A percentile compares a stretch with the other conserved stretches of the same genome.
phyloP scores from a whole-genome alignment of 2,113 vertebrate genomes.

The Calyptomena viridis region DNA sequence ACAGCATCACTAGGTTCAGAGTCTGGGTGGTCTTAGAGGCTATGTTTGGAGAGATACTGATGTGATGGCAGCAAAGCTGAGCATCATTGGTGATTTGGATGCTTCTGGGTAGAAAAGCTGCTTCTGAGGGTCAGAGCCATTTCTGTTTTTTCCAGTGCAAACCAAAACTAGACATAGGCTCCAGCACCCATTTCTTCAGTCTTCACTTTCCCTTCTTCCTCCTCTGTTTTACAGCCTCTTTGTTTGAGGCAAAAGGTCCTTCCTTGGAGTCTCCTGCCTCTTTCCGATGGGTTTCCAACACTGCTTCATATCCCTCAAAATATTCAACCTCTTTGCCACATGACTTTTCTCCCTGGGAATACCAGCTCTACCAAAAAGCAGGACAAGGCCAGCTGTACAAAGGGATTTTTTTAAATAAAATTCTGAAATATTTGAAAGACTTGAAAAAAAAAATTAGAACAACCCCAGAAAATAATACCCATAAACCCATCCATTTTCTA shows the following conservation, averaged over 20 bases:
- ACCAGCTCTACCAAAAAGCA: not conserved
- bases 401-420: not conserved
- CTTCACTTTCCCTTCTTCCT: not conserved
- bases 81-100: accelerated
- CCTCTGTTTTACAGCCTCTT: not conserved
- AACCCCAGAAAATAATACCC: not conserved
- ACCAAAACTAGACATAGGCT: not conserved
- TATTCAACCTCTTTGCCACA: not conserved
- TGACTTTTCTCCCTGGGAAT: not conserved
- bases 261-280: not conserved
- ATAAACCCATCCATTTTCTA: not conserved
- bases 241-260: not conserved
- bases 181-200: not conserved
- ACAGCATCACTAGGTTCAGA: not conserved
- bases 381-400: not conserved
- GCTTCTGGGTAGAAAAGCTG: not conserved
- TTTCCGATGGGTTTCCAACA: not conserved
- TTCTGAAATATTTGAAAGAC: not conserved
- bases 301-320: not conserved
- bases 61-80: not conserved
- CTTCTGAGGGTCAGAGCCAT: not conserved
- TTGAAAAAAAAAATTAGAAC: not conserved
- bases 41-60: not conserved
- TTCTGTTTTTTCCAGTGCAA: not conserved
- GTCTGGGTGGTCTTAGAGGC: not conserved